phyloP scores from a whole-genome alignment of 2,797 vertebrate genomes.

The Spea hammondii region DNA sequence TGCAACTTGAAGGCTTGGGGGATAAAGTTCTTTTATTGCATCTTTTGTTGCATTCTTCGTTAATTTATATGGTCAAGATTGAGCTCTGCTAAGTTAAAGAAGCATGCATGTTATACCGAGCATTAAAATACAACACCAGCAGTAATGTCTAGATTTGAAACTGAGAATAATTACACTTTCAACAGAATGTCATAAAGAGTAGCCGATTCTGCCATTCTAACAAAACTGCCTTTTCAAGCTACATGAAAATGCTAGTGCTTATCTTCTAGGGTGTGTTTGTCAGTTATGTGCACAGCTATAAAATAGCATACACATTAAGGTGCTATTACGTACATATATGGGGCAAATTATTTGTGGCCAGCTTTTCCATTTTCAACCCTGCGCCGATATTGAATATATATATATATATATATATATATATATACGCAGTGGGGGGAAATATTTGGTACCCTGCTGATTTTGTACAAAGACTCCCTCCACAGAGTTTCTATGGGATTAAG shows the following conservation, averaged over 20 bases:
- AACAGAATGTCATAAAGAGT: slow-evolving; percentile 91
- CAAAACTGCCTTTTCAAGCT: slow-evolving; percentile 83
- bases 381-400: not conserved
- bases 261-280: not conserved
- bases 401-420: slow-evolving; percentile 4
- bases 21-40: slow-evolving; percentile 99
- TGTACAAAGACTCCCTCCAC: no score
- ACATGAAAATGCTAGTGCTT: slow-evolving; percentile 4
- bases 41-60: slow-evolving; percentile 98
- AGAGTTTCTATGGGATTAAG: no score
- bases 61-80: slow-evolving; percentile 99
- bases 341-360: not conserved
- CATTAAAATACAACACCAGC: slow-evolving; percentile 98
- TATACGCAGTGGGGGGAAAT: not conserved
- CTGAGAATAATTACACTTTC: slow-evolving; percentile 98
- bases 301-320: not conserved
- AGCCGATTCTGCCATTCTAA: slow-evolving; percentile 92
- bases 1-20: slow-evolving; percentile 88
- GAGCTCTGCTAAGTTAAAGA: slow-evolving; percentile 85
- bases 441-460: no score
- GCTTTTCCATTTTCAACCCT: not conserved
- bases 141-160: slow-evolving; percentile 97
- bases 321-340: not conserved
- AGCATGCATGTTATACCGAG: slow-evolving; percentile 86
- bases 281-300: slow-evolving; percentile 11